These are phyloP conservation scores for Bursaphelenchus mucronatus DNA, from an alignment of 1,140 invertebrate genomes.

Conservation along the genomic window DNA sequence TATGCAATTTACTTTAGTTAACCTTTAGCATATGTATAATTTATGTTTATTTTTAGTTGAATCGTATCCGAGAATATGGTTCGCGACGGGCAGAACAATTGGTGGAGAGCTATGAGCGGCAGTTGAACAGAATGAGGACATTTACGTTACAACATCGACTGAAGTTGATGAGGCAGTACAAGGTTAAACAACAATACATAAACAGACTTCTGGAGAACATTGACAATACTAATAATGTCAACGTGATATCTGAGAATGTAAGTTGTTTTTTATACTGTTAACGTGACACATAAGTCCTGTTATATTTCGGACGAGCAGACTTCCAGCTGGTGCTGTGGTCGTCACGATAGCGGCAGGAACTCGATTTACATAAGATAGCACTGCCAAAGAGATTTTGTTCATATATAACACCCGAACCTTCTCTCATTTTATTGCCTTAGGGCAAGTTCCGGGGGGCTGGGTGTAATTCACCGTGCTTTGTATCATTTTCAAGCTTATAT, in stretches of 20 bases:
- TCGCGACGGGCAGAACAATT: constrained; percentile 51
- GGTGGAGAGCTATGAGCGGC: constrained; percentile 57
- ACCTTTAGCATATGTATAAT: constrained; percentile 1
- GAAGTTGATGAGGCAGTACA: constrained; percentile 57
- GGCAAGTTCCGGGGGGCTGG: too few relatives aligned
- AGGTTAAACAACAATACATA: constrained; percentile 57
- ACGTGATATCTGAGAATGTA: constrained; percentile 47
- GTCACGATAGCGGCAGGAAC: too few relatives aligned
- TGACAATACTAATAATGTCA: constrained; percentile 45
- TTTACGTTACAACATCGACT: constrained; percentile 57
- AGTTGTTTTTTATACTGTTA: neutral
- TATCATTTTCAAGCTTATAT: too few relatives aligned
- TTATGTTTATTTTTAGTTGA: constrained; percentile 41
- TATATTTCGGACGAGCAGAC: too few relatives aligned
- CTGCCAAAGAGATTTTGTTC: too few relatives aligned
- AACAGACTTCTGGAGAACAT: constrained; percentile 55
- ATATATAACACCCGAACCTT: too few relatives aligned
- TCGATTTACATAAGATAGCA: too few relatives aligned
- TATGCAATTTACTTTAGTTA: neutral
- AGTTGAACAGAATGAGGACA: constrained; percentile 55
- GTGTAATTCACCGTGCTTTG: too few relatives aligned
- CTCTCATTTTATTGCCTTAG: too few relatives aligned
- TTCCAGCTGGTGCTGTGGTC: too few relatives aligned
- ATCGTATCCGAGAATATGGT: constrained; percentile 55
- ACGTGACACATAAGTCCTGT: neutral